A percentile compares a stretch with the other conserved stretches of the same genome.
Conservation (phyloP, 2,888 invertebrate genomes). For the Zhuqinia jingwanae region DNA sequence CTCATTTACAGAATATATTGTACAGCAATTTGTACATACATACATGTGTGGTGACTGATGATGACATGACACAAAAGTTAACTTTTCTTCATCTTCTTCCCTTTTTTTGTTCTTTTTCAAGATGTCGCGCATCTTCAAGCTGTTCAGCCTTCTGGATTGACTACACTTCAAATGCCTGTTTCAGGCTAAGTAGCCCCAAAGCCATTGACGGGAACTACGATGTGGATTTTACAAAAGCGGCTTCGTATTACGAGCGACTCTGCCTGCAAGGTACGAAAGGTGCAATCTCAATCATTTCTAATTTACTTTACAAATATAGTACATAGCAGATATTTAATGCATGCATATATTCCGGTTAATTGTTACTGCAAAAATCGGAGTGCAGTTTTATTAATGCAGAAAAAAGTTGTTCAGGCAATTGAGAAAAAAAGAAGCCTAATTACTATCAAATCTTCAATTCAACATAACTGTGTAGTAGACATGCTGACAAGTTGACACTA, state of each 20-base stretch:
- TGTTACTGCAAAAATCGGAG: not conserved
- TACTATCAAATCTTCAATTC: no score
- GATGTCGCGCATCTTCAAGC: conserved; percentile 77
- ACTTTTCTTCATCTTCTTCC: no score
- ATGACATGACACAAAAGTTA: no score
- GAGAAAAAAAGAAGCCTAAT: no score
- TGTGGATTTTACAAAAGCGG: conserved; percentile 75
- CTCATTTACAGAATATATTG: no score
- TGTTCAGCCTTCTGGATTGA: conserved; percentile 79
- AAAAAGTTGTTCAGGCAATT: no score
- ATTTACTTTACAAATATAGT: not conserved
- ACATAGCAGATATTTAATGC: not conserved
- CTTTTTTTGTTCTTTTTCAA: conserved; percentile 30
- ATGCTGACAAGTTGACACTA: no score
- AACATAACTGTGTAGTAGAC: no score
- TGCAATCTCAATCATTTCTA: no score
- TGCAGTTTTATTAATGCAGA: no score
- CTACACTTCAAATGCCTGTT: conserved; percentile 75
- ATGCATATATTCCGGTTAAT: not conserved
- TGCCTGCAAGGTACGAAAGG: conserved; percentile 77
- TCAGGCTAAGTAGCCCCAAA: conserved; percentile 75
- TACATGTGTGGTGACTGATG: no score
- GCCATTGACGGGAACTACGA: conserved; percentile 69
- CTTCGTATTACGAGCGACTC: conserved; percentile 77
- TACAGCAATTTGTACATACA: no score